These are phyloP conservation scores for Nymphicus hollandicus DNA, from an alignment of 2,113 vertebrate genomes.

Conservation along the genomic window DNA sequence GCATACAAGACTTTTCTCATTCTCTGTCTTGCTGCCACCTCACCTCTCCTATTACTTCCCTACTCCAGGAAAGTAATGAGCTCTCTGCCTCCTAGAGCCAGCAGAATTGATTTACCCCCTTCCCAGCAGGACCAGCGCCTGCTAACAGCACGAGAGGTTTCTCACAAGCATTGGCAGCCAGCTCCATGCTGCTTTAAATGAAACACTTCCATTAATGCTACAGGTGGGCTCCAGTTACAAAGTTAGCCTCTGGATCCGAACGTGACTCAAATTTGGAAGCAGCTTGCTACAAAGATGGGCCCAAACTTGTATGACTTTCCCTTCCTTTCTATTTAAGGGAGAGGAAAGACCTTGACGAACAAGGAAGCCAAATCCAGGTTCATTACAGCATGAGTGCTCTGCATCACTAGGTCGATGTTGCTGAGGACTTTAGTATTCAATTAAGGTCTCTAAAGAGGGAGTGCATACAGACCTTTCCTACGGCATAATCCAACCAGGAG, in stretches of 20 bases:
- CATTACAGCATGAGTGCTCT: neutral
- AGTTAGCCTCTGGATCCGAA: neutral
- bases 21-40: neutral
- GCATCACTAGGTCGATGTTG: fast-evolving
- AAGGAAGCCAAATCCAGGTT: neutral
- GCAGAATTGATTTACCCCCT: neutral
- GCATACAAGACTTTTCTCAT: neutral
- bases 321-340: neutral
- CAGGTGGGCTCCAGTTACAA: neutral
- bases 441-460: neutral
- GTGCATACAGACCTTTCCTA: neutral
- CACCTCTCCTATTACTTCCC: neutral
- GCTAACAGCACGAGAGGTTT: neutral
- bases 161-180: neutral
- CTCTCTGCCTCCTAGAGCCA: neutral
- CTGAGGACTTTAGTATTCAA: neutral
- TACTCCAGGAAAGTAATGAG: neutral
- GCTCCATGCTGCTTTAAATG: slow-evolving; percentile 29
- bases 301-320: neutral
- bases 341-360: neutral
- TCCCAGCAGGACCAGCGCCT: neutral
- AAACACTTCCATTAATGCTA: slow-evolving; percentile 18
- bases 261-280: neutral
- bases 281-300: neutral
- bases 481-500: neutral